These are phyloP conservation scores for Otis tarda DNA, from an alignment of 2,113 vertebrate genomes.

Conservation along the genomic window DNA sequence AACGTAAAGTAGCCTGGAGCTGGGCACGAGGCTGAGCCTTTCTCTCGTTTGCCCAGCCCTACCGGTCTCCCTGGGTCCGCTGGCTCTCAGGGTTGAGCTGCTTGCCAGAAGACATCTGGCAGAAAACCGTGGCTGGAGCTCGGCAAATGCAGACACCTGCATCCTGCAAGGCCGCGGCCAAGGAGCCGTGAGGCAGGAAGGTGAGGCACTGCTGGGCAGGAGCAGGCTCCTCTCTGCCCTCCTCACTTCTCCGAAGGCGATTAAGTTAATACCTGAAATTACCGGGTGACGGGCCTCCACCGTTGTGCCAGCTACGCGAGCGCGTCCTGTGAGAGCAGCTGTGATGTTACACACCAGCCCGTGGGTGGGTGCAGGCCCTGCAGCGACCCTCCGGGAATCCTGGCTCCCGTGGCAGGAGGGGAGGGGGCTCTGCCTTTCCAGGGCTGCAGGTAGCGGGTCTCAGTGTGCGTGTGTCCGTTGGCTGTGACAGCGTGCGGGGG, in stretches of 20 bases:
- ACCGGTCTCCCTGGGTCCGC: not conserved
- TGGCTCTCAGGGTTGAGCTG: not conserved
- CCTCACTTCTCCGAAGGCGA: not conserved
- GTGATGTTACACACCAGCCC: rapidly evolving
- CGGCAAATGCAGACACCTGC: not conserved
- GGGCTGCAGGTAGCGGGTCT: not conserved
- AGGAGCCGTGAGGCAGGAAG: not conserved
- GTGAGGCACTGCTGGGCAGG: not conserved
- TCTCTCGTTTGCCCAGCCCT: not conserved
- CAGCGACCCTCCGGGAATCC: not conserved
- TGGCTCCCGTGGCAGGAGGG: not conserved
- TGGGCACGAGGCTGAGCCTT: not conserved
- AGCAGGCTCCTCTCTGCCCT: not conserved
- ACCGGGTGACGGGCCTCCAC: not conserved
- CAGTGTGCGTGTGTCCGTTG: not conserved
- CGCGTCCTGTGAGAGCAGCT: not conserved
- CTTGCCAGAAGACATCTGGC: not conserved
- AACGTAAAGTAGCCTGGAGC: not conserved
- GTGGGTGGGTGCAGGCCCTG: not conserved
- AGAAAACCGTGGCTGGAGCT: not conserved
- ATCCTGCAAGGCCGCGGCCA: not conserved
- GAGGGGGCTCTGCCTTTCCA: not conserved
- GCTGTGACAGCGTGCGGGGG: not conserved
- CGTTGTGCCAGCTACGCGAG: not conserved
- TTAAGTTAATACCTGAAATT: not conserved